A percentile compares a stretch with the other conserved stretches of the same genome.
phyloP scores from a whole-genome alignment of 1,140 invertebrate species.

The Trigoniulus corallinus region DNA sequence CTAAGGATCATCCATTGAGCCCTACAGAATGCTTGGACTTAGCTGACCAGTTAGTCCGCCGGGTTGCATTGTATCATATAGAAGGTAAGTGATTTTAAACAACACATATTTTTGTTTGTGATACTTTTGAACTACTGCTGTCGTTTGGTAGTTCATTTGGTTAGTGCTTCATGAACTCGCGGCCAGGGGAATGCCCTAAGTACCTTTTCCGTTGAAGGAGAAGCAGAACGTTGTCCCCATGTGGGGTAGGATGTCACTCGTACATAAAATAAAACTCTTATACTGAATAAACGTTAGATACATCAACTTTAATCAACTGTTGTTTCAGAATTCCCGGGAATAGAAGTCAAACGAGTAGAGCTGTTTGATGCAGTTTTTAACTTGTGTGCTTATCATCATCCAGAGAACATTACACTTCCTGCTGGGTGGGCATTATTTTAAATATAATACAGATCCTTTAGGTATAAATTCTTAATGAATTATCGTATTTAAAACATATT shows the following conservation, averaged over 20 bases:
- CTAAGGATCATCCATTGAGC: slow-evolving; percentile 64
- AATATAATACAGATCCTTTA: slow-evolving; percentile 5
- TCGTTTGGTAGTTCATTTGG: no score
- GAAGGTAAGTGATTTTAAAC: slow-evolving; percentile 26
- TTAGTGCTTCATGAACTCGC: no score
- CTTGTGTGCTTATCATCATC: slow-evolving; percentile 76
- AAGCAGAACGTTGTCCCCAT: no score
- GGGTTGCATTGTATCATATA: slow-evolving; percentile 56
- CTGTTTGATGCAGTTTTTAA: slow-evolving; percentile 80
- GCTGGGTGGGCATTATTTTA: slow-evolving; percentile 25
- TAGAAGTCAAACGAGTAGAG: slow-evolving; percentile 60
- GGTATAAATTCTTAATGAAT: slow-evolving; percentile 2
- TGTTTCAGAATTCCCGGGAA: slow-evolving; percentile 25
- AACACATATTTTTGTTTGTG: neutral
- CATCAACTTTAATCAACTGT: neutral
- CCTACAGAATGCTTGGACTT: slow-evolving; percentile 70
- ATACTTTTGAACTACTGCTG: neutral
- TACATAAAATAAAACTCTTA: no score
- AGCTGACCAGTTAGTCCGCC: slow-evolving; percentile 60
- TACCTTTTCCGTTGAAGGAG: no score
- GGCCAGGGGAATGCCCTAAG: no score
- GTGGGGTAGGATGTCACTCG: no score
- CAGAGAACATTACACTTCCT: slow-evolving; percentile 78
- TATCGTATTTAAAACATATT: slow-evolving; percentile 10
- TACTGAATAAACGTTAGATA: neutral